A percentile compares a stretch with the other conserved stretches of the same genome.
These are phyloP conservation scores for Spodoptera exigua DNA, from an alignment of 2,888 invertebrate species.

Conservation along the genomic window DNA sequence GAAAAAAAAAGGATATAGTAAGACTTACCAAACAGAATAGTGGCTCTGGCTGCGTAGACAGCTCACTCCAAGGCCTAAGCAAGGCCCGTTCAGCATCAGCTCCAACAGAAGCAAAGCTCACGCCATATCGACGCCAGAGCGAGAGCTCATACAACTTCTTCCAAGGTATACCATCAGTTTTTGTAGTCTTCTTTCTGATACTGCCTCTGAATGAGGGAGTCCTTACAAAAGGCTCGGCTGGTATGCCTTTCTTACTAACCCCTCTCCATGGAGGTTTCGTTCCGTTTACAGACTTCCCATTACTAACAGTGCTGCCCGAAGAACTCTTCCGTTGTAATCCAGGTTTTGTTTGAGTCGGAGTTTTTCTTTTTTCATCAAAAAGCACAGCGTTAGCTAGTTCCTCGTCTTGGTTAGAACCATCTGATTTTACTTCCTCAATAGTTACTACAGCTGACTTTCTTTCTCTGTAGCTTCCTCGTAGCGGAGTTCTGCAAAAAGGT, in stretches of 20 bases:
- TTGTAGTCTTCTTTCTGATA: slow-evolving; percentile 79
- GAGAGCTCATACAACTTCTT: slow-evolving; percentile 89
- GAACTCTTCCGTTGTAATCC: slow-evolving; percentile 76
- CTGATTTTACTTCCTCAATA: slow-evolving; percentile 86
- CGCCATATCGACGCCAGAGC: slow-evolving; percentile 86
- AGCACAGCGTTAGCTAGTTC: slow-evolving; percentile 77
- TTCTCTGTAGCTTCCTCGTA: slow-evolving; percentile 82
- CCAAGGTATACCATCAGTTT: slow-evolving; percentile 86
- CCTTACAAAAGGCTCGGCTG: slow-evolving; percentile 77
- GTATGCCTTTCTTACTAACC: slow-evolving; percentile 75
- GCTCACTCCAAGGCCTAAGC: slow-evolving; percentile 80
- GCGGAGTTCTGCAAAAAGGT: slow-evolving; percentile 76
- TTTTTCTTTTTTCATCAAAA: slow-evolving; percentile 81
- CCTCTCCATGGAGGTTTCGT: slow-evolving; percentile 86
- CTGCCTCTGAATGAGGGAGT: slow-evolving; percentile 82
- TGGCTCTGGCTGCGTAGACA: slow-evolving; percentile 78
- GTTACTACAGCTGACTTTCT: slow-evolving; percentile 84
- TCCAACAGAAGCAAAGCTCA: slow-evolving; percentile 81
- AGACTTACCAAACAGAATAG: slow-evolving; percentile 77
- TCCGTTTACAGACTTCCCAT: slow-evolving; percentile 74
- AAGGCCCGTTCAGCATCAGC: slow-evolving; percentile 82
- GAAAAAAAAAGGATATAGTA: neutral
- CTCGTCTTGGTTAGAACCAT: slow-evolving; percentile 79
- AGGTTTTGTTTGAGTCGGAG: slow-evolving; percentile 69
- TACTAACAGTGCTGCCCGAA: slow-evolving; percentile 68